Evolutionary conservation across 1,140 invertebrate species (phyloP).

Genomic region (Drosophila kanapiae): DNA sequence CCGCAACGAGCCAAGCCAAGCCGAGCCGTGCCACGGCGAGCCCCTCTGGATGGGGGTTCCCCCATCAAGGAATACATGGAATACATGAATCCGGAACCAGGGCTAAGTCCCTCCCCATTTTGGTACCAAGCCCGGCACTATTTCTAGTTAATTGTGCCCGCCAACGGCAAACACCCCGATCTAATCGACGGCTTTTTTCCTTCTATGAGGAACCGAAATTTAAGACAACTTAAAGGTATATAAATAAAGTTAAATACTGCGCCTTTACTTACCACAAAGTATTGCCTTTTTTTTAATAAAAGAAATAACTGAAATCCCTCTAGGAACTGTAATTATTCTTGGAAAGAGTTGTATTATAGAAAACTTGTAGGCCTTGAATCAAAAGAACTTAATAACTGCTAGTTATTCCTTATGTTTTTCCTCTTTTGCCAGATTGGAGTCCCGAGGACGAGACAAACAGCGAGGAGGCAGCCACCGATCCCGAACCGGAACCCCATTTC

Average conservation of each 20-base stretch:
- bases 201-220: background rate
- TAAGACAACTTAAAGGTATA: background rate
- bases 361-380: too few relatives aligned
- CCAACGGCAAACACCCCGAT: background rate
- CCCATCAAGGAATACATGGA: slow-evolving; percentile 1
- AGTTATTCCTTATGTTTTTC: too few relatives aligned
- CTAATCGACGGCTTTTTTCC: background rate
- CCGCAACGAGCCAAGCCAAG: slow-evolving; percentile 11
- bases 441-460: slow-evolving; percentile 1
- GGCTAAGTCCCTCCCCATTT: too few relatives aligned
- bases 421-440: background rate
- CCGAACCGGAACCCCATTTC: too few relatives aligned
- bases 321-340: too few relatives aligned
- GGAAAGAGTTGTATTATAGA: too few relatives aligned
- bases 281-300: background rate
- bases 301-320: background rate
- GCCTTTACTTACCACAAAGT: background rate
- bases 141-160: slow-evolving; percentile 14
- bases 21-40: too few relatives aligned
- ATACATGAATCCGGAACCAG: too few relatives aligned
- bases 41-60: background rate
- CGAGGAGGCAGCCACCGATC: slow-evolving; percentile 9
- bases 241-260: background rate
- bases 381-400: too few relatives aligned
- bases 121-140: slow-evolving; percentile 6